These are phyloP conservation scores for Rhinogobius similis DNA, from an alignment of 2,113 vertebrate genomes.

Conservation along the genomic window DNA sequence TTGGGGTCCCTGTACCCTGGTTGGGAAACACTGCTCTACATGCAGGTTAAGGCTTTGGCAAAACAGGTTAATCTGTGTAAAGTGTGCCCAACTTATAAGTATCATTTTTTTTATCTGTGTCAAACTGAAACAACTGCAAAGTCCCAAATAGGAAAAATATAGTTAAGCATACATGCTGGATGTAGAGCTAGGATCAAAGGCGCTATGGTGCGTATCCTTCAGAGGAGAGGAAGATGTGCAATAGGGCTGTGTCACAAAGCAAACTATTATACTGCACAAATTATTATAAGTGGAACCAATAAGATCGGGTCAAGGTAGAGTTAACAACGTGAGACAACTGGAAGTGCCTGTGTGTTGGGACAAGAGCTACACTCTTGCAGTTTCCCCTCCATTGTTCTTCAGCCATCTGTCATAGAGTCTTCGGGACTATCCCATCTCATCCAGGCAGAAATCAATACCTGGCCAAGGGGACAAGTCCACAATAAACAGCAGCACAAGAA, in stretches of 20 bases:
- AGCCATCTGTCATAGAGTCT: constrained; percentile 67
- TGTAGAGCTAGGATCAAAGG: background rate
- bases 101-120: background rate
- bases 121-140: background rate
- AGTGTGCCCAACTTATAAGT: no score
- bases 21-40: no score
- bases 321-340: constrained; percentile 40
- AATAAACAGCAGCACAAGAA: constrained; percentile 69
- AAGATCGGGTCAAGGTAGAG: constrained; percentile 36
- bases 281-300: constrained; percentile 15
- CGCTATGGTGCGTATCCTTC: background rate
- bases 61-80: no score
- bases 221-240: background rate
- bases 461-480: constrained; percentile 66
- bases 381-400: constrained; percentile 52
- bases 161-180: background rate
- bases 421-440: constrained; percentile 73
- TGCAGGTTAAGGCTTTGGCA: no score
- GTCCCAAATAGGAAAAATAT: background rate
- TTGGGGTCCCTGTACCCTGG: no score
- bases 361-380: constrained; percentile 50
- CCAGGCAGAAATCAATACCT: constrained; percentile 73
- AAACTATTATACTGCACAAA: background rate
- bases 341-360: constrained; percentile 33
- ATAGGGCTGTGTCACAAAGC: background rate